Percentiles rank a stretch among this genome's conserved stretches.
These are phyloP conservation scores for Chaenodraco wilsoni DNA, from an alignment of 2,797 vertebrate species.

Conservation along the genomic window DNA sequence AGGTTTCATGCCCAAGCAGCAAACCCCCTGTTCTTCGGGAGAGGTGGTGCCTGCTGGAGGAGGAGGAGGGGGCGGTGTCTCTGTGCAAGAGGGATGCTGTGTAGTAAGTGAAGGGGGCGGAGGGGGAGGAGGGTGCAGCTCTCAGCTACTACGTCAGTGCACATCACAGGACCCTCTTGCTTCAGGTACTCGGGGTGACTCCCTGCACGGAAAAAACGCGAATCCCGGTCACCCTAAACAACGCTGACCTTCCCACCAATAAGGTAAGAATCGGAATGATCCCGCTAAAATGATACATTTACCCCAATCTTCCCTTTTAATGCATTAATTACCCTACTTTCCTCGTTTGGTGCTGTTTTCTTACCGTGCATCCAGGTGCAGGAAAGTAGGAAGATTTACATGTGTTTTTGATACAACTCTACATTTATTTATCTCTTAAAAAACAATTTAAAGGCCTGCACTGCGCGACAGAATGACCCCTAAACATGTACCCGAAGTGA, in stretches of 20 bases:
- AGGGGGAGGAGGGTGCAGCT: conserved; percentile 41
- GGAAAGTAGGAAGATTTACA: background rate
- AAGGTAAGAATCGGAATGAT: conserved; percentile 55
- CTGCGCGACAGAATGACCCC: conserved; percentile 42
- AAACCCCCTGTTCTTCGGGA: conserved; percentile 18
- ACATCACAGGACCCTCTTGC: conserved; percentile 60
- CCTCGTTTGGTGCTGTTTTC: background rate
- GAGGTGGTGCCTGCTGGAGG: conserved; percentile 58
- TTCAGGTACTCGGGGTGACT: conserved; percentile 61
- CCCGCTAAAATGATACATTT: background rate
- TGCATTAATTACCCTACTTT: background rate
- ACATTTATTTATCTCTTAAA: background rate
- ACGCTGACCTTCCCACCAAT: conserved; percentile 15
- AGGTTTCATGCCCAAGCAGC: background rate
- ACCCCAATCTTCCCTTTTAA: background rate
- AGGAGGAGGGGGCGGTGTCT: conserved; percentile 55
- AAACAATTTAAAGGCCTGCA: background rate
- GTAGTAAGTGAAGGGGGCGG: conserved; percentile 64
- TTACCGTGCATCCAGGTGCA: background rate
- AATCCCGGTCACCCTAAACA: conserved; percentile 42
- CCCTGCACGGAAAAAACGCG: conserved; percentile 42
- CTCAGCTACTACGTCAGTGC: conserved; percentile 65
- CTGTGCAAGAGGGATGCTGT: conserved; percentile 66
- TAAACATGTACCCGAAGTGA: background rate
- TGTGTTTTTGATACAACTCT: background rate